phyloP scores from a whole-genome alignment of 2,113 vertebrate species.

The Mustelus asterias region DNA sequence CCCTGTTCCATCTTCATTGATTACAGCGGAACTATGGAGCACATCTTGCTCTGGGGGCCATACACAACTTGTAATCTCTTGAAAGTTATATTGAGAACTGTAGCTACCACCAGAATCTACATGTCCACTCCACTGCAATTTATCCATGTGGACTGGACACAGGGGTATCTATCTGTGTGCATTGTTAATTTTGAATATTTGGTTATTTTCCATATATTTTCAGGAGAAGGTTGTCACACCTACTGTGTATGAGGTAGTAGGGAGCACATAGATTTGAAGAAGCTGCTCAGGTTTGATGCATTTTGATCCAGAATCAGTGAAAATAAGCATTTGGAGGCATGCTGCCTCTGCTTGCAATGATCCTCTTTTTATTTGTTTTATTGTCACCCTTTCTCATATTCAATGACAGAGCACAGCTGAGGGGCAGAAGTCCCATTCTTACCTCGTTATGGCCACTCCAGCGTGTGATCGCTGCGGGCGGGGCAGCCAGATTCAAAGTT shows the following conservation, averaged over 20 bases:
- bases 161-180: neutral
- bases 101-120: neutral
- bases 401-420: neutral
- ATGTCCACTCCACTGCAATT: neutral
- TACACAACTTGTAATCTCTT: neutral
- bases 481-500: too few relatives aligned
- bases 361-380: neutral
- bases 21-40: neutral
- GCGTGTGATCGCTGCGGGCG: too few relatives aligned
- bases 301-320: neutral
- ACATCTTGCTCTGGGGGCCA: neutral
- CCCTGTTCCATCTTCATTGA: neutral
- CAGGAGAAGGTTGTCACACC: neutral
- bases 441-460: too few relatives aligned
- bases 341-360: neutral
- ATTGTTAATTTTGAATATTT: neutral
- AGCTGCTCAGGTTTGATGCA: neutral
- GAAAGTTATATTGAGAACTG: neutral
- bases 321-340: neutral
- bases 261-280: neutral
- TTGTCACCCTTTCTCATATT: neutral
- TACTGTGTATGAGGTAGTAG: neutral
- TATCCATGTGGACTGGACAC: neutral
- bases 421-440: too few relatives aligned
- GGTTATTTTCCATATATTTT: neutral